Evolutionary conservation across 2,888 invertebrate genomes (phyloP), one percentile per base, ranked within the genome.

Genomic region (Callyntrura sp.): DNA sequence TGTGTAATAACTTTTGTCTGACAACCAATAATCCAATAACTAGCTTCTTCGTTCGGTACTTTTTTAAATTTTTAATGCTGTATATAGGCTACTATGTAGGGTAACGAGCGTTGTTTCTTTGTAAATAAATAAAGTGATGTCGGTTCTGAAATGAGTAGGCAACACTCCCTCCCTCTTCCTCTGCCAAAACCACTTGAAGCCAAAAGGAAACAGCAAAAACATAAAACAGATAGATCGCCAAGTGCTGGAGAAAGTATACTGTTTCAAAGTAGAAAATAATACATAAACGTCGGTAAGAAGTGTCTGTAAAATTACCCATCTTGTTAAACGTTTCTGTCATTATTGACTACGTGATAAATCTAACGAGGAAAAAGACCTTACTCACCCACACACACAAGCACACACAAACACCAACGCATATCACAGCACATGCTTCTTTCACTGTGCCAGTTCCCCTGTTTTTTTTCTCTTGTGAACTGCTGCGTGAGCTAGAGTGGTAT

Each of bases 341-440:
- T 60, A 60, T 85, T 85, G 78, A 76, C 85, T 62, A 20, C 25
- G 76, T 62, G 48, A 85, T 85, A 85, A 85, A 85, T 85, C 85
- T 85, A 12, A 57, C 73, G 25, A 11, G 12, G 25, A 48, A 43
- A 0, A 51, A 14, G 48, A 28, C 14, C 23, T 35, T 4, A 4
- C 35, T 35, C 6, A 2, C 12, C 6, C n/a, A 14, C 17, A 68
- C 35, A 20, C 6, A 11, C 9, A 9, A 48, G 23, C 45, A 20
- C 51, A 51, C 78, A 78, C 60, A 35, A 6, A 6, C 35, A 35
- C 35, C 2, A 2, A 35, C 6, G 6, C 35, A 35, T 6, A 35
- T 6, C 35, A 2, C 35, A 35, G 35, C 35, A 35, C 6, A 35
- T 2, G 2, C 35, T 35, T 35, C 35, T 35, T 35, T n/a, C n/a